Conservation (phyloP, 2,888 invertebrate species). For the Leptarthrus brevirostris region DNA sequence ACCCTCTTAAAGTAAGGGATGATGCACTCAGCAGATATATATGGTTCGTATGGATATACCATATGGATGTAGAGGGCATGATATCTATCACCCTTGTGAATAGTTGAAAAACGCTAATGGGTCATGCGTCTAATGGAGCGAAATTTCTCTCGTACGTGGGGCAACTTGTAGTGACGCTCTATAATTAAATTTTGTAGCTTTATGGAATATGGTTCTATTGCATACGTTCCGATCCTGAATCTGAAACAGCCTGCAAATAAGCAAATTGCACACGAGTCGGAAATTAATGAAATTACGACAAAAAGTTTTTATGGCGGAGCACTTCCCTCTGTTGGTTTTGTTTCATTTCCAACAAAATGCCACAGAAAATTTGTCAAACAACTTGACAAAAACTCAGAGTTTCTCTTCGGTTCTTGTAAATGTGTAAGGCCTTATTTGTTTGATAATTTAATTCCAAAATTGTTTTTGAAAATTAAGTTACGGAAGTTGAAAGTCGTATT, state of each 20-base stretch:
- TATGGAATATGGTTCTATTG: conserved; percentile 38
- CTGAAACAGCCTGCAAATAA: conserved; percentile 32
- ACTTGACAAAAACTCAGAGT: conserved; percentile 1
- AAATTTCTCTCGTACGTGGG: not conserved
- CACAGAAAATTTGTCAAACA: not conserved
- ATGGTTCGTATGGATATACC: not conserved
- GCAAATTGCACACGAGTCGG: conserved; percentile 34
- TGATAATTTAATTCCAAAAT: conserved; percentile 20
- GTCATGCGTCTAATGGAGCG: conserved; percentile 42
- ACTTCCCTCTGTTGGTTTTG: not conserved
- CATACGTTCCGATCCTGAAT: conserved; percentile 33
- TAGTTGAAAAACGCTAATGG: conserved; percentile 27
- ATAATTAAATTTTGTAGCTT: conserved; percentile 49
- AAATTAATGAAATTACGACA: conserved; percentile 50
- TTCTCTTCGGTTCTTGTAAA: conserved; percentile 10
- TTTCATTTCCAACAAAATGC: too few species aligned
- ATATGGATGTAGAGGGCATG: not conserved
- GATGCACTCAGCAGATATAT: conserved; percentile 19
- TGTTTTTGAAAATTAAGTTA: conserved; percentile 1
- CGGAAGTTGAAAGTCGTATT: not conserved
- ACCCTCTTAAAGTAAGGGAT: conserved; percentile 16
- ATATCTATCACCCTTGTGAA: not conserved
- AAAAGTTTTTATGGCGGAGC: conserved; percentile 19
- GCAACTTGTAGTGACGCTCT: conserved; percentile 18
- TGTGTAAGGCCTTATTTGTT: conserved; percentile 7